Percentiles rank a stretch among this genome's conserved stretches.
Conservation (phyloP, 2,888 invertebrate genomes). For the Agrochola macilenta region DNA sequence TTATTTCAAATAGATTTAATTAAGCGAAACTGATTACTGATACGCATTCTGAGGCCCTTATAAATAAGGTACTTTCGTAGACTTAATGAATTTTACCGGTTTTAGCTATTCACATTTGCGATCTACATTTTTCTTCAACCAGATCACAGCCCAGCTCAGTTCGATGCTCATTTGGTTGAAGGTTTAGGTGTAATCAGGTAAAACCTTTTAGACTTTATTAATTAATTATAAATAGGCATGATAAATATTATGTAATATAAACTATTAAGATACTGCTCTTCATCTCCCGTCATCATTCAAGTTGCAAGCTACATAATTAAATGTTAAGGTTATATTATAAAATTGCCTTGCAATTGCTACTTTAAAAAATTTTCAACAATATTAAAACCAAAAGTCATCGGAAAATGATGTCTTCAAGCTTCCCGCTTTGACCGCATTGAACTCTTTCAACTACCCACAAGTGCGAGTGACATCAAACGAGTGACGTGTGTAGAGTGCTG, state of each 20-base stretch:
- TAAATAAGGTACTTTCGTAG: background rate
- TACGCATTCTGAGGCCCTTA: background rate
- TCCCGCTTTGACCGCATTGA: slow-evolving; percentile 6
- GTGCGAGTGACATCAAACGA: slow-evolving; percentile 36
- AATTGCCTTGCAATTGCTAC: background rate
- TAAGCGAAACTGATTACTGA: background rate
- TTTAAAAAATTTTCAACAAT: background rate
- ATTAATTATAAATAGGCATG: background rate
- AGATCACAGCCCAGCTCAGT: too few species aligned
- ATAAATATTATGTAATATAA: background rate
- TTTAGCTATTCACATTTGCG: background rate
- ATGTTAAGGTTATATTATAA: background rate
- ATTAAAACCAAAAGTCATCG: background rate
- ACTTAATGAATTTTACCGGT: background rate
- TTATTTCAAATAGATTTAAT: background rate
- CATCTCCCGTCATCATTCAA: background rate
- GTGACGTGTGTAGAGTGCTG: slow-evolving; percentile 33
- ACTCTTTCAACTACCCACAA: slow-evolving; percentile 30
- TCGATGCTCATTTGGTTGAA: background rate
- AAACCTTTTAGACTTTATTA: background rate
- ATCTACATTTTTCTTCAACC: background rate
- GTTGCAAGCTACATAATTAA: background rate
- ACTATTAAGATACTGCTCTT: background rate
- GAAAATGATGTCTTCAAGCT: slow-evolving; percentile 10
- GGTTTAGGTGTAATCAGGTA: background rate